phyloP scores from a whole-genome alignment of 1,140 invertebrate genomes.

The Mizuhopecten yessoensis region DNA sequence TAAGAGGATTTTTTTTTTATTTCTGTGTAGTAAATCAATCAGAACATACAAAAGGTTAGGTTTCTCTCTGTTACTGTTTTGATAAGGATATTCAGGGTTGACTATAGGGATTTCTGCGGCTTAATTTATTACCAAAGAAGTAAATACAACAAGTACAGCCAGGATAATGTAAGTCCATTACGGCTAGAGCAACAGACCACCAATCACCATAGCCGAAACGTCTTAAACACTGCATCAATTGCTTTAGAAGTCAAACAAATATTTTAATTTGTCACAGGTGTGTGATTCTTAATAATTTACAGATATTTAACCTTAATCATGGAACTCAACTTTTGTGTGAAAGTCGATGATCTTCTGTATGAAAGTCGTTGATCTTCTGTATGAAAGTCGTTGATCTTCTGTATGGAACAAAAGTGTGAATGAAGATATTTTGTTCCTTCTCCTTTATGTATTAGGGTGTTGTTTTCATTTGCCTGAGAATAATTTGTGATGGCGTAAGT shows the following conservation, averaged over 20 bases:
- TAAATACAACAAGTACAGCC: neutral
- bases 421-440: neutral
- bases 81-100: neutral
- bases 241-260: slow-evolving; percentile 27
- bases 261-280: slow-evolving; percentile 19
- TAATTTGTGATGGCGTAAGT: neutral
- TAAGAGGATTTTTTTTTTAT: neutral
- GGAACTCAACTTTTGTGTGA: too few relatives aligned
- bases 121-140: neutral
- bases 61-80: neutral
- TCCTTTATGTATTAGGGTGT: neutral
- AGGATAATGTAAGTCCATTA: neutral
- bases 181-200: neutral
- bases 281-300: neutral
- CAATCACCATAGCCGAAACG: neutral
- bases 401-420: neutral
- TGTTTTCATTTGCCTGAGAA: neutral
- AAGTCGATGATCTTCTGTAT: neutral
- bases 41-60: neutral
- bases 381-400: neutral
- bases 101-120: neutral
- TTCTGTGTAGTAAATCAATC: neutral
- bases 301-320: slow-evolving; percentile 5
- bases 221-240: neutral
- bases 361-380: neutral